Evolutionary conservation across 1,140 invertebrate species (phyloP).

Genomic region (Eriocheir sinensis): DNA sequence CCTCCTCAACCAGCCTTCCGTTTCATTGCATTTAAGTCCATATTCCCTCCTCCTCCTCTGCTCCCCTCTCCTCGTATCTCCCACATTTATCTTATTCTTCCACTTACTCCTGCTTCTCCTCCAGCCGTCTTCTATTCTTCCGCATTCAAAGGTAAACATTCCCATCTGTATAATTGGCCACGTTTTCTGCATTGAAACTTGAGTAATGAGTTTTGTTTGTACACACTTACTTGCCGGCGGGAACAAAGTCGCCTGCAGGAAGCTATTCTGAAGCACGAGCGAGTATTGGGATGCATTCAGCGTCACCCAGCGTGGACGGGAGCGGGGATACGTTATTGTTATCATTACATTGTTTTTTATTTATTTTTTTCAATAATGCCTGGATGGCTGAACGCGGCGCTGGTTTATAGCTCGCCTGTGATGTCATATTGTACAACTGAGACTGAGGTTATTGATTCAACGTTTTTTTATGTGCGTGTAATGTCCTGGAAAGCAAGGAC

Average conservation of each 20-base stretch:
- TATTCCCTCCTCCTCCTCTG: background rate
- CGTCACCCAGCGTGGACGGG: too few species aligned
- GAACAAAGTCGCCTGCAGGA: too few species aligned
- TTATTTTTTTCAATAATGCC: background rate
- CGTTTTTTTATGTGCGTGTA: too few species aligned
- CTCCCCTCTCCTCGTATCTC: background rate
- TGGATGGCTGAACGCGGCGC: too few species aligned
- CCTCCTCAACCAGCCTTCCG: background rate
- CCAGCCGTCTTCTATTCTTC: background rate
- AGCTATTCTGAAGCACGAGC: too few species aligned
- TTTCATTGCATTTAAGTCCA: background rate
- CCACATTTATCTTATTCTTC: background rate
- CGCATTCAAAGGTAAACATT: background rate
- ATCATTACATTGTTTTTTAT: too few species aligned
- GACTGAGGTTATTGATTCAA: background rate
- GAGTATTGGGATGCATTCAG: too few species aligned
- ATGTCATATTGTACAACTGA: background rate
- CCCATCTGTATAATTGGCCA: background rate
- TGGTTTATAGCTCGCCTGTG: background rate
- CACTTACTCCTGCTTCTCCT: background rate
- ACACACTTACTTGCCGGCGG: too few species aligned
- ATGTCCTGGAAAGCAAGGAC: too few species aligned
- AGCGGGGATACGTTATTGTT: too few species aligned
- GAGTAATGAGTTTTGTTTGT: background rate
- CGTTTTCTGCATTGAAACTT: background rate